A percentile compares a stretch with the other conserved stretches of the same genome.
These are phyloP conservation scores for Rhimphoctona megacephalus DNA, from an alignment of 2,888 invertebrate species.

Conservation along the genomic window DNA sequence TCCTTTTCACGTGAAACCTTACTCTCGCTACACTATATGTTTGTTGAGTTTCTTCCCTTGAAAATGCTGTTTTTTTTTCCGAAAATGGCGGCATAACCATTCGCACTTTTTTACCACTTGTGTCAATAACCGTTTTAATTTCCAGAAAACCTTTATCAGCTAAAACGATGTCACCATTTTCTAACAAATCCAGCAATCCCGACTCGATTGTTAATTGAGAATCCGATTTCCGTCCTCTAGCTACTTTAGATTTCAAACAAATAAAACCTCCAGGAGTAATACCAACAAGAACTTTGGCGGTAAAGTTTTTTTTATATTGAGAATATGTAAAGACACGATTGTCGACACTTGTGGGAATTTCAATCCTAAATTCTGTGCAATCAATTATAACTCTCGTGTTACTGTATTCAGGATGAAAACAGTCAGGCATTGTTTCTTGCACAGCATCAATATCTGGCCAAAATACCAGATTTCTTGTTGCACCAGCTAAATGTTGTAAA, in stretches of 20 bases:
- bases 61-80: no score
- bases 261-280: constrained; percentile 61
- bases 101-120: constrained; percentile 52
- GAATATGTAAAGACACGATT: constrained; percentile 50
- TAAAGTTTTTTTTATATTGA: constrained; percentile 61
- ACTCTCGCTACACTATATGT: no score
- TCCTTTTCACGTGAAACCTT: no score
- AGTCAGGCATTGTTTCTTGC: constrained; percentile 53
- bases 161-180: constrained; percentile 3
- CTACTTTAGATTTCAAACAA: constrained; percentile 48
- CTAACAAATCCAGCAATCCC: constrained; percentile 50
- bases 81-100: constrained; percentile 45
- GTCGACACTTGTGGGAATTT: constrained; percentile 31
- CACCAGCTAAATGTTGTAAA: constrained; percentile 25
- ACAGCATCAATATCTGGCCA: constrained; percentile 32
- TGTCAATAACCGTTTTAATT: constrained; percentile 42
- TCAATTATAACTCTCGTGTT: no score
- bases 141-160: constrained; percentile 6
- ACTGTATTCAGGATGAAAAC: constrained; percentile 9
- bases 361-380: no score
- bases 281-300: constrained; percentile 55
- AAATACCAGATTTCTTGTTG: constrained; percentile 49
- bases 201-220: constrained; percentile 60
- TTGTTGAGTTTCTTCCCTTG: no score
- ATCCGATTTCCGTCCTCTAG: constrained; percentile 52